A percentile compares a stretch with the other conserved stretches of the same genome.
Conservation (phyloP, 2,888 invertebrate species). For the Ennomos fuscantarius region DNA sequence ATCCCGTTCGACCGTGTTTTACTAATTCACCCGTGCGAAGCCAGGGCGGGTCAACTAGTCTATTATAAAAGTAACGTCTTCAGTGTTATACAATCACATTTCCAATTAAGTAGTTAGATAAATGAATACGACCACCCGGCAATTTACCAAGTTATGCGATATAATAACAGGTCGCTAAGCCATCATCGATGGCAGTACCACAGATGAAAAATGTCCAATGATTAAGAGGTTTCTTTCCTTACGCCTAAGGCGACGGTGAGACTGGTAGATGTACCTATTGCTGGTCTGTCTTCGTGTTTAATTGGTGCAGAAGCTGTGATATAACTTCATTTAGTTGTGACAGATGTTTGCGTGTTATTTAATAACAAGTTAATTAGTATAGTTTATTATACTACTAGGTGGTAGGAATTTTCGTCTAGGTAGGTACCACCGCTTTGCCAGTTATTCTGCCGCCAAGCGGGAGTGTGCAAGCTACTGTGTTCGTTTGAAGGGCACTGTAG, state of each 20-base stretch:
- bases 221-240: constrained; percentile 32
- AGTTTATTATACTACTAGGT: too few relatives aligned
- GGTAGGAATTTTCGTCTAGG: too few relatives aligned
- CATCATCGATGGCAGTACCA: constrained; percentile 19
- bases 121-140: constrained; percentile 21
- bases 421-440: too few relatives aligned
- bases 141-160: constrained; percentile 25
- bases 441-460: too few relatives aligned
- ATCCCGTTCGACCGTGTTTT: too few relatives aligned
- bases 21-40: too few relatives aligned
- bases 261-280: neutral
- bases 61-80: too few relatives aligned
- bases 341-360: constrained; percentile 19
- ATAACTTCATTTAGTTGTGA: constrained; percentile 36
- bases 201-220: constrained; percentile 37
- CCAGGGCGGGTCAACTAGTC: too few relatives aligned
- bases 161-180: constrained; percentile 34
- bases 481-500: too few relatives aligned
- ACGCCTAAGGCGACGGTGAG: constrained; percentile 10
- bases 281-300: constrained; percentile 13
- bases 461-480: too few relatives aligned
- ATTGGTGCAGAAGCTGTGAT: constrained; percentile 29
- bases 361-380: neutral
- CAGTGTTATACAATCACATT: constrained; percentile 11
- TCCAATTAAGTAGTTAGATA: constrained; percentile 17